Evolutionary conservation across 2,888 invertebrate genomes (phyloP).

Genomic region (Xylota sylvarum): DNA sequence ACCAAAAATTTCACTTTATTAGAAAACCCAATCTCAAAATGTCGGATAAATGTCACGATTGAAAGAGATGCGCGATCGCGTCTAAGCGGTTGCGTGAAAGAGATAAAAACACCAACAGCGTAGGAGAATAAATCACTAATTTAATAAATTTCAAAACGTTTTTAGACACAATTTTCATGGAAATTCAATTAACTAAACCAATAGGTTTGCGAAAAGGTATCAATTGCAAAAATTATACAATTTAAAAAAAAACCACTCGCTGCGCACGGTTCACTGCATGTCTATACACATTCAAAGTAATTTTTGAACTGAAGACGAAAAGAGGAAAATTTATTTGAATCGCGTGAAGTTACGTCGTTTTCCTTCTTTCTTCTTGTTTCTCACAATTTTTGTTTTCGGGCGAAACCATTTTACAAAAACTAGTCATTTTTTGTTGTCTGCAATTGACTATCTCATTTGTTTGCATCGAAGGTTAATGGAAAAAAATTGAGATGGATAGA

Average conservation of each 20-base stretch:
- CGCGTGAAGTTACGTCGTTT: constrained; percentile 54
- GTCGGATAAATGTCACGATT: constrained; percentile 74
- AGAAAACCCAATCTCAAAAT: constrained; percentile 71
- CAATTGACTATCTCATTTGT: constrained; percentile 43
- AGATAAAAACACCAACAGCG: constrained; percentile 60
- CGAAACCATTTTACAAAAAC: constrained; percentile 16
- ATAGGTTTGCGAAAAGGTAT: neutral
- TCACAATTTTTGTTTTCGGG: constrained; percentile 14
- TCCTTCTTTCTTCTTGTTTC: constrained; percentile 5
- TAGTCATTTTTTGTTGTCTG: constrained; percentile 1
- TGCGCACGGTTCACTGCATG: neutral
- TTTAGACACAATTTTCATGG: neutral
- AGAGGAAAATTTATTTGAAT: constrained; percentile 54
- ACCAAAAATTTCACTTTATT: constrained; percentile 47
- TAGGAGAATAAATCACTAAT: neutral
- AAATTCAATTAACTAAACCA: neutral
- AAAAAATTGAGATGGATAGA: constrained; percentile 10
- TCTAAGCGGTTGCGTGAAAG: constrained; percentile 48
- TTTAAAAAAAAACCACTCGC: neutral
- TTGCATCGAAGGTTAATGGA: neutral
- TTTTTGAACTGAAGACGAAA: constrained; percentile 56
- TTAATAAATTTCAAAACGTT: neutral
- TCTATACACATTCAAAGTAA: constrained; percentile 42
- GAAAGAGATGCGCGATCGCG: constrained; percentile 62
- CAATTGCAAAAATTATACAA: neutral